phyloP scores from a whole-genome alignment of 2,797 vertebrate species.

The Silurus lanzhouensis region DNA sequence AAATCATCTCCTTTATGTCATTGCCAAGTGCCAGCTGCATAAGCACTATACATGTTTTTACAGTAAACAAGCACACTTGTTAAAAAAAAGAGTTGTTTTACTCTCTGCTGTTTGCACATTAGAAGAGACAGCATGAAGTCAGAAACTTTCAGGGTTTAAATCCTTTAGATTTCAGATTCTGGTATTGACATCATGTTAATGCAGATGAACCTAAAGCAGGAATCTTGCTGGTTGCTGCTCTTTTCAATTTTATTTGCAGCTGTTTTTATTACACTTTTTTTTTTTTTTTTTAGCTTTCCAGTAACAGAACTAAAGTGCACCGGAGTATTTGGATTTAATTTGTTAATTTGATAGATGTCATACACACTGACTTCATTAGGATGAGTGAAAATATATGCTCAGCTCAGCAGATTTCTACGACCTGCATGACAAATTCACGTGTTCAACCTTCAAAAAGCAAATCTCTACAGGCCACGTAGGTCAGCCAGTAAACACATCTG shows the following conservation, averaged over 20 bases:
- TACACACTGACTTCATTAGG: neutral
- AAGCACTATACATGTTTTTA: neutral
- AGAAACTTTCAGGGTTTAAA: neutral
- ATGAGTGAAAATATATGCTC: neutral
- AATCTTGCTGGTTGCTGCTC: neutral
- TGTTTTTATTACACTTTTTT: neutral
- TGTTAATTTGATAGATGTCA: neutral
- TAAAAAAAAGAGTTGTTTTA: neutral
- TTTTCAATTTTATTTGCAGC: neutral
- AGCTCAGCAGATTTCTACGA: neutral
- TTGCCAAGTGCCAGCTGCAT: constrained; percentile 7
- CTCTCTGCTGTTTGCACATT: neutral
- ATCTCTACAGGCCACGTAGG: neutral
- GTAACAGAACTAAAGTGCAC: neutral
- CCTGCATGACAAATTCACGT: neutral
- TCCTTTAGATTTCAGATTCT: neutral
- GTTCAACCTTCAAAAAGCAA: neutral
- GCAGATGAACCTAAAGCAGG: neutral
- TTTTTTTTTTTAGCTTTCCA: neutral
- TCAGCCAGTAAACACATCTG: neutral
- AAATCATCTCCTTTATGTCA: constrained; percentile 9
- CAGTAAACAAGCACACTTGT: constrained; percentile 23
- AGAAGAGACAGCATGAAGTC: neutral
- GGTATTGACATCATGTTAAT: neutral
- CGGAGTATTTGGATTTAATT: neutral